A percentile compares a stretch with the other conserved stretches of the same genome.
phyloP scores from a whole-genome alignment of 1,140 invertebrate species.

The Lethocerus indicus region DNA sequence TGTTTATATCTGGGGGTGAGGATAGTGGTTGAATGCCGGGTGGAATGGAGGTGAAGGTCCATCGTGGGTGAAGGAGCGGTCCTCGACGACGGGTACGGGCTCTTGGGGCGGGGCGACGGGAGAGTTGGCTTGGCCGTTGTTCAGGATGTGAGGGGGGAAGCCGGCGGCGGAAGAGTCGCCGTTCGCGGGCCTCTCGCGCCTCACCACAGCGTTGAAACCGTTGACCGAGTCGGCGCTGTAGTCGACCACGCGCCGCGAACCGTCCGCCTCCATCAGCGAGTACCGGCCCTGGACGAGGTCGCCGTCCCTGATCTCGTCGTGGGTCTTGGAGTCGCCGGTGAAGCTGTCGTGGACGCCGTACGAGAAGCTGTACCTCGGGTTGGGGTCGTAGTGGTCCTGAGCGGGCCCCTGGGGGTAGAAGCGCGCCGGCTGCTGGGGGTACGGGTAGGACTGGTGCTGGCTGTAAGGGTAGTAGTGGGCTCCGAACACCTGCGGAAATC shows the following conservation, averaged over 20 bases:
- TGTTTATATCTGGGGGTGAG: too few relatives aligned
- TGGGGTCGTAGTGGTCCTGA: constrained; percentile 15
- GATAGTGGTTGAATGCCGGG: too few relatives aligned
- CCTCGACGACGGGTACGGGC: constrained; percentile 17
- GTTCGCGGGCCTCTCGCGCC: too few relatives aligned
- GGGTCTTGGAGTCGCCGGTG: constrained; percentile 31
- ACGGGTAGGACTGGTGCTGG: constrained; percentile 8
- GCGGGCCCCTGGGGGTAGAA: not conserved
- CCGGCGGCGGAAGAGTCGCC: constrained; percentile 7
- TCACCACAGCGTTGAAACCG: constrained; percentile 28
- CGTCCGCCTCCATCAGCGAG: constrained; percentile 27
- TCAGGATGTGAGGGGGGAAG: constrained; percentile 16
- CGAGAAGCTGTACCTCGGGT: constrained; percentile 29
- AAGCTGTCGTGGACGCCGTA: constrained; percentile 31
- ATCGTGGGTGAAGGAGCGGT: constrained; percentile 12
- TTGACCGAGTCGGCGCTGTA: constrained; percentile 27
- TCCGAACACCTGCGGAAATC: too few relatives aligned
- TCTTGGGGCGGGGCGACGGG: constrained; percentile 23
- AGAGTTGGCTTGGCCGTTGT: too few relatives aligned
- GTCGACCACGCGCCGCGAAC: constrained; percentile 25
- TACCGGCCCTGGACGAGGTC: constrained; percentile 32
- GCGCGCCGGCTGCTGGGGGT: too few relatives aligned
- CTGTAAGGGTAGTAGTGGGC: too few relatives aligned
- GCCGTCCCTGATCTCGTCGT: constrained; percentile 26
- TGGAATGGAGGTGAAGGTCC: too few relatives aligned